A percentile compares a stretch with the other conserved stretches of the same genome.
Evolutionary conservation across 1,140 invertebrate species (phyloP).

Genomic region (Hydropsyche tenuis): DNA sequence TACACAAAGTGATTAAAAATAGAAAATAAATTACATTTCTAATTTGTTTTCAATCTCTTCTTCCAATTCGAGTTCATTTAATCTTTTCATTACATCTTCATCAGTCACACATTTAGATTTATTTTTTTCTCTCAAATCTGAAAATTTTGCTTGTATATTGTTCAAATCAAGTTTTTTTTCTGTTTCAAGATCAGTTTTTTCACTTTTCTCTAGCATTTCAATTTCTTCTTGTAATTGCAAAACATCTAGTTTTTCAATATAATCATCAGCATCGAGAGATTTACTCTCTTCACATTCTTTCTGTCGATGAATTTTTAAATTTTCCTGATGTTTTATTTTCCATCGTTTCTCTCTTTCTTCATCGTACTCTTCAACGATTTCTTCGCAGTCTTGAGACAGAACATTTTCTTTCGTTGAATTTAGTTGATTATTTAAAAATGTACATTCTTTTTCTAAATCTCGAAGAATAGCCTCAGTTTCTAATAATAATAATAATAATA

Average conservation of each 20-base stretch:
- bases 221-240: constrained; percentile 62
- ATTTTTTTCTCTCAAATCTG: neutral
- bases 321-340: constrained; percentile 59
- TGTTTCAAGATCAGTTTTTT: constrained; percentile 53
- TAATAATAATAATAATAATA: constrained; percentile 51
- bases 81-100: neutral
- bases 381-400: constrained; percentile 56
- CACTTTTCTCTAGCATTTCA: constrained; percentile 52
- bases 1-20: constrained; percentile 29
- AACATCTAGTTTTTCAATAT: constrained; percentile 59
- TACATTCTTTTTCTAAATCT: constrained; percentile 61
- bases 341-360: constrained; percentile 66
- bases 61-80: constrained; percentile 2
- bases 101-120: no score
- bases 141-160: neutral
- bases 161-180: constrained; percentile 48
- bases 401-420: constrained; percentile 58
- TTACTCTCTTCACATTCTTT: constrained; percentile 48
- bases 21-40: neutral
- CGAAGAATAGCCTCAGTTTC: constrained; percentile 63
- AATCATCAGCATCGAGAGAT: constrained; percentile 55
- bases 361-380: constrained; percentile 67
- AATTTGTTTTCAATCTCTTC: neutral
- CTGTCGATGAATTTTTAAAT: constrained; percentile 54
- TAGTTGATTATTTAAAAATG: constrained; percentile 61